Percentiles rank a stretch among this genome's conserved stretches.
Evolutionary conservation across 2,797 vertebrate genomes (phyloP).

Genomic region (Rachycentron canadum): DNA sequence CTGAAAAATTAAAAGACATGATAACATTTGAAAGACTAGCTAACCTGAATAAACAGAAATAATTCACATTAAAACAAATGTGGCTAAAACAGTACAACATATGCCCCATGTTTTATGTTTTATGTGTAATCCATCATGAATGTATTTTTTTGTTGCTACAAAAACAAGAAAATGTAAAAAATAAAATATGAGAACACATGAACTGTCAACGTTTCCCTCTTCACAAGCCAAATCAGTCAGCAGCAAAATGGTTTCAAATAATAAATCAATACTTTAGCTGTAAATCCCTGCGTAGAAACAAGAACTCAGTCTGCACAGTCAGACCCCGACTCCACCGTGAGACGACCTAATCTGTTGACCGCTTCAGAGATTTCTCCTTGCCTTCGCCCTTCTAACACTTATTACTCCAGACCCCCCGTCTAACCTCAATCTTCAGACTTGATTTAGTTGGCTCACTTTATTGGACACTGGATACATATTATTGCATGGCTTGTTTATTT

Average conservation of each 20-base stretch:
- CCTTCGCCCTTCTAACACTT: background rate
- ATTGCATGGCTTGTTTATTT: constrained; percentile 37
- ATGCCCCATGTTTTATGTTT: no score
- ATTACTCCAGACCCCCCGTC: constrained; percentile 27
- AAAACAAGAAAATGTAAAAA: background rate
- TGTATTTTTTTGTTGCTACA: background rate
- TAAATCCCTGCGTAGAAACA: constrained; percentile 12
- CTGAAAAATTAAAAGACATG: no score
- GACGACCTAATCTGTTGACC: constrained; percentile 41
- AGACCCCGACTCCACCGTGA: background rate
- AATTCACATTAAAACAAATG: background rate
- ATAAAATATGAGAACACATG: no score
- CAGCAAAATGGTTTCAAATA: background rate
- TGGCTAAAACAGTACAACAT: background rate
- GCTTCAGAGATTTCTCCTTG: constrained; percentile 13
- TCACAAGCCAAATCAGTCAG: background rate
- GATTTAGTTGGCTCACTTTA: constrained; percentile 35
- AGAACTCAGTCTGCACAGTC: constrained; percentile 8
- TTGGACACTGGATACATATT: constrained; percentile 41
- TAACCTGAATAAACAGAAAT: no score
- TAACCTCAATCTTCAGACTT: constrained; percentile 11
- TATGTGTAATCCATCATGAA: no score
- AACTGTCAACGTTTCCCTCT: background rate
- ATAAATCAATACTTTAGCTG: background rate
- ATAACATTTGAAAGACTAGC: no score